Evolutionary conservation across 2,888 invertebrate genomes (phyloP), one percentile per base, ranked within the genome.

Genomic region (Acleris literana): DNA sequence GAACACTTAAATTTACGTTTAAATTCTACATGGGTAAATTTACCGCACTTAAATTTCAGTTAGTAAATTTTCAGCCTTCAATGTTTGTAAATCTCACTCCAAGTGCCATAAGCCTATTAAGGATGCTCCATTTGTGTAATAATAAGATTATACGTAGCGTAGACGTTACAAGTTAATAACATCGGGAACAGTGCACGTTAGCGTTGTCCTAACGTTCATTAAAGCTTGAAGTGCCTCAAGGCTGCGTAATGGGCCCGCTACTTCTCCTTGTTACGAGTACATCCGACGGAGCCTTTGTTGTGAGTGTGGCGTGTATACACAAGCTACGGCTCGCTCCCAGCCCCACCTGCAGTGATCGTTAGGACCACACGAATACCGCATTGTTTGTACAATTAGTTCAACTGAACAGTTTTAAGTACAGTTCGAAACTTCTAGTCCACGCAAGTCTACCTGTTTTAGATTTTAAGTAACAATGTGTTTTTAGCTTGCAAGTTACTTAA

Each of bases 201-300:
- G 72, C 75, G 71, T 69, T 71, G 76, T 72, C 70, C 73, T 72
- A 71, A 71, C 72, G 74, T 79, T 80, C 77, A 79, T 82, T 79
- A 80, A 75, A 76, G 74, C 75, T 70, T 70, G 76, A 75, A 78
- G 80, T 79, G 72, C 77, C 76, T 77, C 85, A 85, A 87, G 88
- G 85, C 83, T 77, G 72, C 73, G 82, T 87, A 86, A 88, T 85
- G 85, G 87, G 87, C 80, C 86, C 87, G 82, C 79, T 79, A 81
- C 85, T 86, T 84, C 83, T 80, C 79, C 75, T 78, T 79, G 85
- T 88, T 86, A 88, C 87, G 87, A 88, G 82, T 84, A 85, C 83
- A 83, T 83, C 84, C 84, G 83, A 76, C 78, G 84, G 76, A 82
- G 79, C 85, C 86, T 87, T 88, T 88, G 86, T 86, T 80, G 76